These are phyloP conservation scores for Drosophila pectinifera DNA, from an alignment of 1,140 invertebrate species.

Conservation along the genomic window DNA sequence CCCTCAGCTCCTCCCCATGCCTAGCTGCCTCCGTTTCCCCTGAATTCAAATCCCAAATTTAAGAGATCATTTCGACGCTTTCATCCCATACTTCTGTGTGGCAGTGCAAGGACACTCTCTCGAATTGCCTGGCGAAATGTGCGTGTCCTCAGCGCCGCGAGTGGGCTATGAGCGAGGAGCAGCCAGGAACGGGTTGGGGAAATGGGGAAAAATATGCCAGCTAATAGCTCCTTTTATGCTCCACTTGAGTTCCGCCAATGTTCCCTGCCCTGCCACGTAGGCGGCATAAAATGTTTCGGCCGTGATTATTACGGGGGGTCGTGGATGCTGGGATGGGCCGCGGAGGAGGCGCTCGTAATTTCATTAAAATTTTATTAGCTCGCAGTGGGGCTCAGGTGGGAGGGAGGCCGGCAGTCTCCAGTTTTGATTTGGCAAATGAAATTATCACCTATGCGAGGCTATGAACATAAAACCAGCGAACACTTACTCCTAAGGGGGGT, in stretches of 20 bases:
- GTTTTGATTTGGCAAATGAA: slow-evolving; percentile 76
- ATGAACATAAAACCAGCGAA: slow-evolving; percentile 51
- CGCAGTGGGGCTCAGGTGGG: slow-evolving; percentile 51
- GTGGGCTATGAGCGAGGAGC: slow-evolving; percentile 47
- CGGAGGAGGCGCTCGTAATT: slow-evolving; percentile 65
- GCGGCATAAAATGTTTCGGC: slow-evolving; percentile 64
- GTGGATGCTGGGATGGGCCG: neutral
- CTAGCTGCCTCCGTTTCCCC: slow-evolving; percentile 1
- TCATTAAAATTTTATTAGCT: slow-evolving; percentile 84
- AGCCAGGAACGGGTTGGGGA: slow-evolving; percentile 4
- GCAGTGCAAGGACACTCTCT: slow-evolving; percentile 16
- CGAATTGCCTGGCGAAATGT: slow-evolving; percentile 28
- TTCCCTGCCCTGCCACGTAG: slow-evolving; percentile 56
- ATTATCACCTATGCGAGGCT: slow-evolving; percentile 78
- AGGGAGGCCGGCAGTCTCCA: slow-evolving; percentile 11
- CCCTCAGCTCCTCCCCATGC: neutral
- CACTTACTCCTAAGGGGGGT: slow-evolving; percentile 21
- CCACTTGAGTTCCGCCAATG: slow-evolving; percentile 59
- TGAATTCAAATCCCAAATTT: slow-evolving; percentile 8
- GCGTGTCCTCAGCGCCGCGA: slow-evolving; percentile 46
- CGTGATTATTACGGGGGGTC: slow-evolving; percentile 76
- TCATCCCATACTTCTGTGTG: slow-evolving; percentile 7
- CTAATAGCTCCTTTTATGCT: slow-evolving; percentile 79
- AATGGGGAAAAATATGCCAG: slow-evolving; percentile 41
- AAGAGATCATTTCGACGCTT: slow-evolving; percentile 4